These are phyloP conservation scores for Lamellibrachia columna DNA, from an alignment of 2,888 invertebrate genomes.

Conservation along the genomic window DNA sequence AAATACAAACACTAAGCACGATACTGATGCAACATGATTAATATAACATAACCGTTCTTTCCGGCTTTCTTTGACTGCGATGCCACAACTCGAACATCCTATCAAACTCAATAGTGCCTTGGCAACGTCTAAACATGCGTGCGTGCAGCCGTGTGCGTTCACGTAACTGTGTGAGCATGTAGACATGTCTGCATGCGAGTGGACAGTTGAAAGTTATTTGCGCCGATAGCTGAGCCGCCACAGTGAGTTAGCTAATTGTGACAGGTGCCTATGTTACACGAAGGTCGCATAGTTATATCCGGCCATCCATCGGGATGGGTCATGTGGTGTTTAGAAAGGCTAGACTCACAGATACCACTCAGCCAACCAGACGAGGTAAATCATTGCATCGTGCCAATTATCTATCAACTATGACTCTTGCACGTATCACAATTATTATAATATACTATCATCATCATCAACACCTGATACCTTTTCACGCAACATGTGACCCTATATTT, in stretches of 20 bases:
- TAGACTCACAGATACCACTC: background rate
- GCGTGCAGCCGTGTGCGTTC: background rate
- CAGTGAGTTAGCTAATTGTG: background rate
- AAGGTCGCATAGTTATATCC: background rate
- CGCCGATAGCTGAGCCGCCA: background rate
- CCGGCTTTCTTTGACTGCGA: background rate
- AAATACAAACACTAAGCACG: background rate
- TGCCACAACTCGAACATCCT: background rate
- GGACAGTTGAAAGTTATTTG: background rate
- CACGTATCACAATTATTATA: too few species aligned
- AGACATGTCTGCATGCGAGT: background rate
- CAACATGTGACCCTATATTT: background rate
- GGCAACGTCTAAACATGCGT: background rate
- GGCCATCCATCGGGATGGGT: too few species aligned
- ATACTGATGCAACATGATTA: background rate
- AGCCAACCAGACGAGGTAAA: background rate
- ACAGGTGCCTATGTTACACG: background rate
- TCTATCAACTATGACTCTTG: too few species aligned
- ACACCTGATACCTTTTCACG: background rate
- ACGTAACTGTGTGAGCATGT: background rate
- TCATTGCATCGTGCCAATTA: background rate
- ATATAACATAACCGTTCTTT: background rate
- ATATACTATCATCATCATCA: too few species aligned
- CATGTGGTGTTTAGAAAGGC: background rate
- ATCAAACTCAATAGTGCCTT: background rate